phyloP scores from a whole-genome alignment of 2,113 vertebrate species.

The Caracal caracal region DNA sequence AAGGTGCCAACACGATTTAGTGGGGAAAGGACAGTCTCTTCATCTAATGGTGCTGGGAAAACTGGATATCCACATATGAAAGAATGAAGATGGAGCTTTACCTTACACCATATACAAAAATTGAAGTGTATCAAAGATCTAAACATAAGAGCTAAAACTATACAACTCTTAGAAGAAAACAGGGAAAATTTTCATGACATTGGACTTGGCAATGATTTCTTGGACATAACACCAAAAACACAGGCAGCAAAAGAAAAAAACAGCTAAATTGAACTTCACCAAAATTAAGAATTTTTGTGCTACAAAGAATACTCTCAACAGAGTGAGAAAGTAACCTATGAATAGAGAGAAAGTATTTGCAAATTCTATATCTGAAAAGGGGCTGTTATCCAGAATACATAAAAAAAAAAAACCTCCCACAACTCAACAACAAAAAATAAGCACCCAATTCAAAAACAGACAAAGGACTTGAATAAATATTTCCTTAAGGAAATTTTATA shows the following conservation, averaged over 20 bases:
- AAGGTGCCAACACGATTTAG: neutral
- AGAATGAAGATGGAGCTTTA: neutral
- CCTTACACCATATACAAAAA: neutral
- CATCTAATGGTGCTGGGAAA: neutral
- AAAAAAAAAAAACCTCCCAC: neutral
- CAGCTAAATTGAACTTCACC: neutral
- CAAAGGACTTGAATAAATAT: neutral
- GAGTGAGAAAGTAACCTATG: neutral
- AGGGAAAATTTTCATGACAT: neutral
- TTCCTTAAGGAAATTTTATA: neutral
- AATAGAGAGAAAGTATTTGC: neutral
- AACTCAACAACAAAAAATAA: neutral
- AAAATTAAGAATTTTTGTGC: neutral
- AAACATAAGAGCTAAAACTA: neutral
- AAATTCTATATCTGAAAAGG: neutral
- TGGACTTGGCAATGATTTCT: neutral
- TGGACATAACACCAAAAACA: neutral
- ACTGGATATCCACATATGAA: neutral
- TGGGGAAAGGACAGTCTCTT: neutral
- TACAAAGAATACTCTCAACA: neutral
- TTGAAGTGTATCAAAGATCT: neutral
- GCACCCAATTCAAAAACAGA: neutral
- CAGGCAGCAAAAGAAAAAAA: neutral
- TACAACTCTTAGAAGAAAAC: slow-evolving; percentile 8
- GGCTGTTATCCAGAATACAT: neutral